A percentile compares a stretch with the other conserved stretches of the same genome.
These are phyloP conservation scores for Pelmatolapia mariae DNA, from an alignment of 2,113 vertebrate species.

Conservation along the genomic window DNA sequence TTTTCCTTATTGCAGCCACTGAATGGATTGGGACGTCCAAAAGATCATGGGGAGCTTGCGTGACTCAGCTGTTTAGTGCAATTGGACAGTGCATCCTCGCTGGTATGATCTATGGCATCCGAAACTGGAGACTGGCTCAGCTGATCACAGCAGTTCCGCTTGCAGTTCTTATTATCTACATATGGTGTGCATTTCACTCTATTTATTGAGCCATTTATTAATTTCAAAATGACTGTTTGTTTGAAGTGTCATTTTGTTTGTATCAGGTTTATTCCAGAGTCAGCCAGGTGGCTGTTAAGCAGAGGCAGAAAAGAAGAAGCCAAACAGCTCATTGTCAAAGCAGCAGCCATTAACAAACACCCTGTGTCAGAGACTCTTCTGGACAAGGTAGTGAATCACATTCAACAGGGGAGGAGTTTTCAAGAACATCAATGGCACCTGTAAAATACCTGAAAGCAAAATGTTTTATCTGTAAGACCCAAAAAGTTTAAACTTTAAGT, in stretches of 20 bases:
- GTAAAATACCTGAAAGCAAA: background rate
- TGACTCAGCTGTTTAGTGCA: no score
- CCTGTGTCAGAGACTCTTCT: conserved; percentile 52
- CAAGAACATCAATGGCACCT: rapidly evolving
- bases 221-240: rapidly evolving
- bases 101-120: conserved; percentile 61
- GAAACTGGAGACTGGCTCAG: conserved; percentile 73
- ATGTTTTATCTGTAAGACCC: background rate
- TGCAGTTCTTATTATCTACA: conserved; percentile 49
- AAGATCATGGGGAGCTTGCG: background rate
- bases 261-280: conserved; percentile 75
- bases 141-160: conserved; percentile 35
- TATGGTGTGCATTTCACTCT: conserved; percentile 45
- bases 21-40: background rate
- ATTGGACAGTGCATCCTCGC: conserved; percentile 40
- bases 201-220: rapidly evolving
- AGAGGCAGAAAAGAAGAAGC: conserved; percentile 67
- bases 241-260: rapidly evolving
- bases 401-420: no score
- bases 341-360: conserved; percentile 63
- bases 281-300: conserved; percentile 75
- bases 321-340: conserved; percentile 68
- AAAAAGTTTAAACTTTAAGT: background rate
- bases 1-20: rapidly evolving
- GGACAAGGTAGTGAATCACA: conserved; percentile 54